Evolutionary conservation across 2,888 invertebrate genomes (phyloP).

Genomic region (Stenoptilia bipunctidactyla): DNA sequence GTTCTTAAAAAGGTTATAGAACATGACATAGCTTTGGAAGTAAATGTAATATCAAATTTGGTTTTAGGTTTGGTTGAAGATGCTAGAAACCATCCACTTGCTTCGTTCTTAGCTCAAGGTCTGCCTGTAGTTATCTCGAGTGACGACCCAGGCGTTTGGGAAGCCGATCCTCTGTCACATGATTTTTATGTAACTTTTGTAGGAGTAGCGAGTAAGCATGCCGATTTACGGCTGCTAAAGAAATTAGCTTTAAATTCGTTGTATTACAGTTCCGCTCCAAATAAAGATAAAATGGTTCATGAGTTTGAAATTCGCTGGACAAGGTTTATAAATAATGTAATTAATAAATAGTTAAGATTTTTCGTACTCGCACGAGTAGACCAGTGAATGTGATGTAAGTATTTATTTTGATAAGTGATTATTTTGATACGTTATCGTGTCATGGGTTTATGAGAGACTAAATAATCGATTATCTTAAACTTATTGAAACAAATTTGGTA

Average conservation of each 20-base stretch:
- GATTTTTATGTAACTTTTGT: constrained; percentile 83
- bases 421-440: too few relatives aligned
- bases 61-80: constrained; percentile 78
- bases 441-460: too few relatives aligned
- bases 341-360: constrained; percentile 17
- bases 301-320: constrained; percentile 55
- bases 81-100: constrained; percentile 82
- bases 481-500: too few relatives aligned
- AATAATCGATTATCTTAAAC: too few relatives aligned
- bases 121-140: constrained; percentile 81
- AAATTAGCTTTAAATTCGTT: constrained; percentile 82
- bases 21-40: constrained; percentile 77
- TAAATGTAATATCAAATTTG: constrained; percentile 85
- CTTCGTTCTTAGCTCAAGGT: constrained; percentile 73
- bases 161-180: constrained; percentile 77
- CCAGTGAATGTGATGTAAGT: too few relatives aligned
- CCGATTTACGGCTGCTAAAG: constrained; percentile 80
- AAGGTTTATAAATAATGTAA: constrained; percentile 38
- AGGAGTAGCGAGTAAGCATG: constrained; percentile 77
- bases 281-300: constrained; percentile 39
- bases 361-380: too few relatives aligned
- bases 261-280: constrained; percentile 72
- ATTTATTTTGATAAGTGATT: too few relatives aligned
- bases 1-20: constrained; percentile 71
- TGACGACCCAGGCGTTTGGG: constrained; percentile 86